These are phyloP conservation scores for Echeneis naucrates DNA, from an alignment of 2,797 vertebrate species.

Conservation along the genomic window DNA sequence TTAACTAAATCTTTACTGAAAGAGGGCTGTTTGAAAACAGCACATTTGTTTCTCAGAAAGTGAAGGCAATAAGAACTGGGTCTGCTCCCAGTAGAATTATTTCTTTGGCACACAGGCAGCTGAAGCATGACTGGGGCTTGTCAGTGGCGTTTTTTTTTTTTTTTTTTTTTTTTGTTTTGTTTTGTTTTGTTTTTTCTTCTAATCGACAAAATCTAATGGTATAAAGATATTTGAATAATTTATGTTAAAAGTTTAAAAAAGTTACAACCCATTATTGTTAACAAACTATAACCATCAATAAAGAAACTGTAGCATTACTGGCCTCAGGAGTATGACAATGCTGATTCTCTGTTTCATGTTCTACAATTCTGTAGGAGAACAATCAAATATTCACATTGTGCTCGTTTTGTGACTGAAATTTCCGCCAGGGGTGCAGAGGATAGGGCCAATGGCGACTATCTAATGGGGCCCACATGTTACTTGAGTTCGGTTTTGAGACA, in stretches of 20 bases:
- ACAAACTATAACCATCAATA: constrained; percentile 8
- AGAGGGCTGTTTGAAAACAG: constrained; percentile 54
- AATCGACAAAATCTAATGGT: constrained; percentile 7
- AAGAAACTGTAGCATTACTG: constrained; percentile 8
- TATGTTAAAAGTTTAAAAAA: constrained; percentile 6
- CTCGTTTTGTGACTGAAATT: constrained; percentile 57
- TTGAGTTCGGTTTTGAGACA: constrained; percentile 50
- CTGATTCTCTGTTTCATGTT: constrained; percentile 42
- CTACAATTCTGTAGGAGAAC: constrained; percentile 36
- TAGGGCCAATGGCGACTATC: constrained; percentile 56
- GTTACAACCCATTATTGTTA: not conserved
- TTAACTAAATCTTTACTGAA: constrained; percentile 47
- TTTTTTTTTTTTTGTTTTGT: no score
- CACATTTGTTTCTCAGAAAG: constrained; percentile 54
- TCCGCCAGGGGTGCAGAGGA: constrained; percentile 43
- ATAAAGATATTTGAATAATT: constrained; percentile 1
- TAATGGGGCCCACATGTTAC: constrained; percentile 71
- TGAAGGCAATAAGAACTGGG: constrained; percentile 31
- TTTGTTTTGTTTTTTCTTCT: constrained; percentile 35
- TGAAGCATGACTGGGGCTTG: constrained; percentile 35
- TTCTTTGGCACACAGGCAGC: constrained; percentile 52
- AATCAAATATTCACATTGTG: constrained; percentile 47
- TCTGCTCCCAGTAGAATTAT: constrained; percentile 35
- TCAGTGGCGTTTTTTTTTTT: constrained; percentile 21
- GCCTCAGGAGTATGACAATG: constrained; percentile 6